Conservation (phyloP, 2,113 vertebrate genomes). For the Oncorhynchus masou region DNA sequence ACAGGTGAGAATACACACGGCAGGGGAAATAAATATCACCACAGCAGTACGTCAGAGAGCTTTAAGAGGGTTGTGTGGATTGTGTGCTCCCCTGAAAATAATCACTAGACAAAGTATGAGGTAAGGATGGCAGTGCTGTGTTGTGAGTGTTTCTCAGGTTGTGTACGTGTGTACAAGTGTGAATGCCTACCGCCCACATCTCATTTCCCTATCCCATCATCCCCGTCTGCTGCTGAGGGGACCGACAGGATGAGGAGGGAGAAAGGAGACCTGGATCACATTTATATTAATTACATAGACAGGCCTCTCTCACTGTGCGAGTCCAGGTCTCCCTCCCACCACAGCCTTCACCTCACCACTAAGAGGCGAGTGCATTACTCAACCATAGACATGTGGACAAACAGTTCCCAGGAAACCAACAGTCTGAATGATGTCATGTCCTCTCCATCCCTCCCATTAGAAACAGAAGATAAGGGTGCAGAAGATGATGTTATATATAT, state of each 20-base stretch:
- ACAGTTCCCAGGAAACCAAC: constrained; percentile 34
- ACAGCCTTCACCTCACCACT: constrained; percentile 44
- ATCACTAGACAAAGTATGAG: constrained; percentile 41
- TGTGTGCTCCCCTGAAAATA: constrained; percentile 54
- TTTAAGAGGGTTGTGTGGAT: constrained; percentile 63
- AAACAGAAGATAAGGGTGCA: background rate
- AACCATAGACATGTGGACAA: constrained; percentile 32
- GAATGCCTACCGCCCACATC: background rate
- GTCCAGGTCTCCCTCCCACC: constrained; percentile 60
- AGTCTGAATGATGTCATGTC: constrained; percentile 31
- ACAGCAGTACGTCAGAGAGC: background rate
- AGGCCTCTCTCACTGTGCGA: constrained; percentile 61
- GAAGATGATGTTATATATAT: background rate
- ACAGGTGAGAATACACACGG: constrained; percentile 45
- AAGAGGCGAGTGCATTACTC: background rate
- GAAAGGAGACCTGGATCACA: constrained; percentile 52
- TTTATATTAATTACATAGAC: constrained; percentile 71
- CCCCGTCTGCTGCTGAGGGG: constrained; percentile 24
- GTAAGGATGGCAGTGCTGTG: constrained; percentile 20
- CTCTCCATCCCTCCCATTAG: constrained; percentile 14
- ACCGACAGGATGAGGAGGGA: constrained; percentile 30
- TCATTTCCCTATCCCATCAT: constrained; percentile 18
- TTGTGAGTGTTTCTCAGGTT: background rate
- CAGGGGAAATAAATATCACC: constrained; percentile 34
- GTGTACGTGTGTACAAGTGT: background rate